A percentile compares a stretch with the other conserved stretches of the same genome.
These are phyloP conservation scores for Himalopsyche phryganea DNA, from an alignment of 1,140 invertebrate species.

Conservation along the genomic window DNA sequence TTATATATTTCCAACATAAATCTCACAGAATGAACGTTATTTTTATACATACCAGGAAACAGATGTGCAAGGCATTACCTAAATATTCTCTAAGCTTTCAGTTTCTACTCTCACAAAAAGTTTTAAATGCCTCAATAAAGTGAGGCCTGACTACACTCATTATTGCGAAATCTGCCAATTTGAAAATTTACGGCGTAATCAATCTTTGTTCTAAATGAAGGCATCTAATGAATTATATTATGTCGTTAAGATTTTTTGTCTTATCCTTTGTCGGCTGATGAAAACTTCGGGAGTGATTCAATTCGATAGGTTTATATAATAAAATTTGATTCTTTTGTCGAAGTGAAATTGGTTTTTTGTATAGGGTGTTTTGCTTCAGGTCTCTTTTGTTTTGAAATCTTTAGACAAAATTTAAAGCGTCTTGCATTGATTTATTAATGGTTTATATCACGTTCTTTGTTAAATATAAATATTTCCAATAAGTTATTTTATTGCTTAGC, in stretches of 20 bases:
- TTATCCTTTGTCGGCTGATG: conserved; percentile 20
- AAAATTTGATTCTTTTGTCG: conserved; percentile 13
- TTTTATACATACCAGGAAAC: conserved; percentile 33
- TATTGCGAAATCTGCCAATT: conserved; percentile 34
- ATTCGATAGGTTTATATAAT: conserved; percentile 12
- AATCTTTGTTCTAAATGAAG: conserved; percentile 34
- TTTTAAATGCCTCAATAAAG: conserved; percentile 30
- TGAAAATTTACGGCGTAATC: conserved; percentile 33
- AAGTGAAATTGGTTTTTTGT: background rate
- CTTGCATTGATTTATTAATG: too few relatives aligned
- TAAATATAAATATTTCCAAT: too few relatives aligned
- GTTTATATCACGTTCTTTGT: too few relatives aligned
- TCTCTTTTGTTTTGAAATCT: background rate
- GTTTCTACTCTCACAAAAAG: conserved; percentile 9
- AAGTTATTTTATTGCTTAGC: too few relatives aligned
- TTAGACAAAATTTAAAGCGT: background rate
- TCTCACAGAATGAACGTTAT: conserved; percentile 30
- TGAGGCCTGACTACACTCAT: conserved; percentile 33
- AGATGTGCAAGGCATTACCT: conserved; percentile 32
- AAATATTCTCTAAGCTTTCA: conserved; percentile 14
- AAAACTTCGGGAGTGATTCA: conserved; percentile 4
- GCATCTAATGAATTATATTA: conserved; percentile 30
- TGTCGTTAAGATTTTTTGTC: conserved; percentile 30
- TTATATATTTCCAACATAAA: conserved; percentile 35
- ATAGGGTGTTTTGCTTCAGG: background rate